Evolutionary conservation across 1,140 invertebrate genomes (phyloP), one percentile per base, ranked within the genome.

Genomic region (Neomicropteryx cornuta): DNA sequence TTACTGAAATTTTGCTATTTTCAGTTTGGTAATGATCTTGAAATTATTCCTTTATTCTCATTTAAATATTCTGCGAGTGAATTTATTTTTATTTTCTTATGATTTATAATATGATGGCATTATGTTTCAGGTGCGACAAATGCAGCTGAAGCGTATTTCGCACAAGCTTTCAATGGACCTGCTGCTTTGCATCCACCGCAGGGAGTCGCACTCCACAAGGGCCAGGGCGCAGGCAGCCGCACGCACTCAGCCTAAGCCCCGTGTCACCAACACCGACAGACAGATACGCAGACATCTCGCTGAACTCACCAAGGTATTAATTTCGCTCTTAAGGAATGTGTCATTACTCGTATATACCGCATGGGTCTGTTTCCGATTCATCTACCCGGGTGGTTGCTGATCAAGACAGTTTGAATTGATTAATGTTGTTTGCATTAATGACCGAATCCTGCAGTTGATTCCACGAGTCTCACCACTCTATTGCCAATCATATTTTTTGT

Each of bases 91-190:
- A 30, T 14, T 3, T 33, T 16, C 14, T 19, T 22, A 17, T 4
- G 3, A 33, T 33, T 17, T 41, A 43, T 36, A 21, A 30, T 41
- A 13, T 22, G 3, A 32, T 13, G 13, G 1, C 23, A 16, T 36
- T 27, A 20, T 16, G 13, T 39, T 51, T n/a, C 44, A 73, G 71
- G 70, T 77, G 2, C 61, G 79, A 40, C 72, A 71, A 21, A 63
- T 68, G 28, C 79, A 87, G 48, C 56, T 89, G 1, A 73, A 69
- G 32, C 79, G 78, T 39, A 79, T 74, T 0, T 79, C 84, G 42
- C 80, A 85, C 43, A 85, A 80, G 53, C 57, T 89, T 10, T 71
- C 84, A 3, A 68, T 73, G 20, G 85, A 88, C 51, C 66, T 89
- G 57, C 81, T 87, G 29, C 68, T 79, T 47, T 82, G 81, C 47